phyloP scores from a whole-genome alignment of 2,888 invertebrate species.

The Cerastoderma edule region DNA sequence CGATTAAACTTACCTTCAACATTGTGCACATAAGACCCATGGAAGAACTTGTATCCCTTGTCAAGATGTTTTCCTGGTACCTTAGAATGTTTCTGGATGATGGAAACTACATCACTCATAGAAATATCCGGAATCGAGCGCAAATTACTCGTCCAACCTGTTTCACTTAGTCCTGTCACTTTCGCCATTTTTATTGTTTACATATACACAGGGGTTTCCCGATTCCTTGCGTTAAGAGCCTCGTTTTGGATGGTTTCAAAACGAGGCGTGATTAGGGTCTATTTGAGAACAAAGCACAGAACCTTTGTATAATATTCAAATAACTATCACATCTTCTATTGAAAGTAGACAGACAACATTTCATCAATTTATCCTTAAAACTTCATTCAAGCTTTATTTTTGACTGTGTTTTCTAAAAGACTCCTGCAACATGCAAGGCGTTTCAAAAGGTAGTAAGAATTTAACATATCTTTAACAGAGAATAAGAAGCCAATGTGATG shows the following conservation, averaged over 20 bases:
- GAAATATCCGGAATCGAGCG: slow-evolving; percentile 22
- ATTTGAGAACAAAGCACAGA: too few species aligned
- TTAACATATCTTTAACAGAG: too few species aligned
- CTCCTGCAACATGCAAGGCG: too few species aligned
- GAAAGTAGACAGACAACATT: too few species aligned
- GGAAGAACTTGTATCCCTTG: slow-evolving; percentile 28
- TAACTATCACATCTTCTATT: too few species aligned
- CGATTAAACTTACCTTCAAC: slow-evolving; percentile 13
- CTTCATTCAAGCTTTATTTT: too few species aligned
- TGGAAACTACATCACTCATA: slow-evolving; percentile 27
- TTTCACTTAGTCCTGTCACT: slow-evolving; percentile 14
- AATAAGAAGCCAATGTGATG: too few species aligned
- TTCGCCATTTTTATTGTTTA: not conserved
- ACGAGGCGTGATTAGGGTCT: slow-evolving; percentile 1
- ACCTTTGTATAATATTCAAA: too few species aligned
- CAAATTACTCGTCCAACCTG: slow-evolving; percentile 33
- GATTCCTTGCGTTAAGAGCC: not conserved
- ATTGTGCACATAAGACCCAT: slow-evolving; percentile 27
- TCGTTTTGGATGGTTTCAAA: not conserved
- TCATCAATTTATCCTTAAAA: too few species aligned
- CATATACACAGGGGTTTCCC: not conserved
- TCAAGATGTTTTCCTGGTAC: slow-evolving; percentile 20
- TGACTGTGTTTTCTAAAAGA: too few species aligned
- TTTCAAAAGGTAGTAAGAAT: too few species aligned
- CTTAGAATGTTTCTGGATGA: slow-evolving; percentile 21